These are phyloP conservation scores for Panthera leo DNA, from an alignment of 2,113 vertebrate genomes.

Conservation along the genomic window DNA sequence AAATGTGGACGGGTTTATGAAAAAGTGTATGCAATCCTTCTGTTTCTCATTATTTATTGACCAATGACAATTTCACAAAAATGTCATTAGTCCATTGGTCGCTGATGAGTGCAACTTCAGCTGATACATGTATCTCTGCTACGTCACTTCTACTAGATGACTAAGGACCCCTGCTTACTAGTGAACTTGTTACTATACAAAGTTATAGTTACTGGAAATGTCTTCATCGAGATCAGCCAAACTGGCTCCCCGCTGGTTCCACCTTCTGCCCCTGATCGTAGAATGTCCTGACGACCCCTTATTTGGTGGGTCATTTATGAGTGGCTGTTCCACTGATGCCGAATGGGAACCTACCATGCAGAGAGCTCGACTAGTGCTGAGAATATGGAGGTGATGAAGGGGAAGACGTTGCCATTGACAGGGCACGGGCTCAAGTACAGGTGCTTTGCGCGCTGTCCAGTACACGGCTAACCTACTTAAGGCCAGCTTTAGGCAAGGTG, in stretches of 20 bases:
- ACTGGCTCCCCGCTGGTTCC: background rate
- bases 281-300: background rate
- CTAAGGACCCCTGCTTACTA: background rate
- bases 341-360: background rate
- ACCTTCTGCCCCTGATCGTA: background rate
- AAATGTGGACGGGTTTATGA: background rate
- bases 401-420: background rate
- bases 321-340: fast-evolving
- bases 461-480: background rate
- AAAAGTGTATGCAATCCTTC: background rate
- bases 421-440: background rate
- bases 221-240: background rate
- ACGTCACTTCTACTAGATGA: background rate
- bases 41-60: background rate
- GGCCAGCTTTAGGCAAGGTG: background rate
- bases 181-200: background rate
- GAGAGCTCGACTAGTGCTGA: background rate
- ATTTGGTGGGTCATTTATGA: background rate
- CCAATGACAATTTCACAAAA: background rate
- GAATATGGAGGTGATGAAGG: background rate
- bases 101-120: background rate
- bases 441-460: background rate
- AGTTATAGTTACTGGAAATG: background rate
- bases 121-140: background rate
- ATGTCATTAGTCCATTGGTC: background rate